phyloP scores from a whole-genome alignment of 2,888 invertebrate species.

The Leistus spinibarbis region DNA sequence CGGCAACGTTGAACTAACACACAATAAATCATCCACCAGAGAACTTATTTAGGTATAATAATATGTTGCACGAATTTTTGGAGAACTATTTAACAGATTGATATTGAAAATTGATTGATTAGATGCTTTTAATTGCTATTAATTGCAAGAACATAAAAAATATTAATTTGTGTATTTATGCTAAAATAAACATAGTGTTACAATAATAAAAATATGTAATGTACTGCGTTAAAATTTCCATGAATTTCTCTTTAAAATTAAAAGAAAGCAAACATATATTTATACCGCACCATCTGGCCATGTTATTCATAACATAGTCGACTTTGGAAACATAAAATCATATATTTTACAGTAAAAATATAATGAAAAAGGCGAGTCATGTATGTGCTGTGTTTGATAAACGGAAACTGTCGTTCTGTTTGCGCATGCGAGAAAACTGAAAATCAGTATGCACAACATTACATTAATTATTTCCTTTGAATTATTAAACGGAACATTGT shows the following conservation, averaged over 20 bases:
- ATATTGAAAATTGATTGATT: too few relatives aligned
- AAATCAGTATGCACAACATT: slow-evolving; percentile 8
- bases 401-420: not conserved
- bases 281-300: not conserved
- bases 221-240: too few relatives aligned
- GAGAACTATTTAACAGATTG: too few relatives aligned
- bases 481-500: slow-evolving; percentile 10
- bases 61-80: too few relatives aligned
- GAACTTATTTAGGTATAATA: too few relatives aligned
- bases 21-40: not conserved
- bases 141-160: too few relatives aligned
- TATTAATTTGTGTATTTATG: too few relatives aligned
- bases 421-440: not conserved
- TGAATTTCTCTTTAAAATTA: not conserved
- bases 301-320: not conserved
- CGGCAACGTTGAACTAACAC: not conserved
- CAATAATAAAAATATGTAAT: too few relatives aligned
- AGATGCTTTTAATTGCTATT: too few relatives aligned
- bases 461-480: slow-evolving; percentile 13
- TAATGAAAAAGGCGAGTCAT: not conserved
- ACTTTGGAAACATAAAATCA: not conserved
- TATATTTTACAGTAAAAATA: not conserved
- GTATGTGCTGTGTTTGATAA: not conserved
- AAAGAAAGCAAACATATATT: not conserved
- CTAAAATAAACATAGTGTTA: too few relatives aligned